phyloP scores from a whole-genome alignment of 2,888 invertebrate genomes.

The Parasteatoda lunata region DNA sequence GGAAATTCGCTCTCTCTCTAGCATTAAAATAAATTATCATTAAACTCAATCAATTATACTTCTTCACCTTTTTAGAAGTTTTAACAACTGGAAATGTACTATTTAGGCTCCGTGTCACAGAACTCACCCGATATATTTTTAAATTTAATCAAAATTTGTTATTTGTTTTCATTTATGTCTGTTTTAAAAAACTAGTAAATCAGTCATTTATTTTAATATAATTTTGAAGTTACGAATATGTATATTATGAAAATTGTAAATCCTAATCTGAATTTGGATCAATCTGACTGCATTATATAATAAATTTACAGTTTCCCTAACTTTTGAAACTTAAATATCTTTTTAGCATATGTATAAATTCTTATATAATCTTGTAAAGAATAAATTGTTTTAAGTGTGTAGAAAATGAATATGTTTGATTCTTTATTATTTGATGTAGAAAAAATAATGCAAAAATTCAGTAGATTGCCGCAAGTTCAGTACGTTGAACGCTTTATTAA shows the following conservation, averaged over 20 bases:
- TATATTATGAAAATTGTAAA: not conserved
- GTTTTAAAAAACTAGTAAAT: too few species aligned
- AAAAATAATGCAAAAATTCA: not conserved
- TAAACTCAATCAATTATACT: too few species aligned
- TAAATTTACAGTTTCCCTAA: not conserved
- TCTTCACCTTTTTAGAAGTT: too few species aligned
- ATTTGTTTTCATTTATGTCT: too few species aligned
- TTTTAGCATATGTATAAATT: constrained; percentile 32
- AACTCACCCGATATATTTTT: too few species aligned
- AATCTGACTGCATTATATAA: not conserved
- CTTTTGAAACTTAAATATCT: not conserved
- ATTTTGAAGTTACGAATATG: too few species aligned
- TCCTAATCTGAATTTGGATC: constrained; percentile 1
- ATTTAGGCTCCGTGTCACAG: too few species aligned
- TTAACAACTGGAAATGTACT: too few species aligned
- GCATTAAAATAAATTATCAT: too few species aligned
- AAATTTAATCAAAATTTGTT: too few species aligned
- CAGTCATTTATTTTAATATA: too few species aligned
- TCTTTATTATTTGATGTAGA: constrained; percentile 28
- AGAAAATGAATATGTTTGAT: constrained; percentile 21
- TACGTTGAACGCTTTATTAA: not conserved
- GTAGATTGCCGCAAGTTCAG: not conserved
- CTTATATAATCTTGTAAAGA: constrained; percentile 27
- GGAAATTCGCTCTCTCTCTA: too few species aligned
- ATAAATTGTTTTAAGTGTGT: constrained; percentile 16